Conservation (phyloP, 2,113 vertebrate species). For the Podiceps cristatus region DNA sequence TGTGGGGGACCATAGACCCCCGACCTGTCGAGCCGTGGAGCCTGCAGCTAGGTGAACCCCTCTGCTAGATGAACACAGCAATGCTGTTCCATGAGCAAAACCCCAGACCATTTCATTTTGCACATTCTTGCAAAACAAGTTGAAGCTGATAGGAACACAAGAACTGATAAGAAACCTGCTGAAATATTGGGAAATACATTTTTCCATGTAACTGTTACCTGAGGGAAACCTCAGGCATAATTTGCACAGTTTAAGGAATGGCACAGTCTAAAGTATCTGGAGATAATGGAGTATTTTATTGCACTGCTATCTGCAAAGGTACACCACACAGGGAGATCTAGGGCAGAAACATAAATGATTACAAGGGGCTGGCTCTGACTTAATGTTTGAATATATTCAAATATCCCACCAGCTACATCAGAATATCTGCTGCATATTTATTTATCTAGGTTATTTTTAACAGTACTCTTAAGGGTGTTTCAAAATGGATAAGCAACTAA, state of each 20-base stretch:
- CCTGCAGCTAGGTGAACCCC: not conserved
- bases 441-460: not conserved
- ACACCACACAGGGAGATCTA: not conserved
- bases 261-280: constrained; percentile 23
- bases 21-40: not conserved
- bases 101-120: not conserved
- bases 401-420: not conserved
- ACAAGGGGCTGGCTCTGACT: not conserved
- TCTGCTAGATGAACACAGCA: not conserved
- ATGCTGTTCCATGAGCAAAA: not conserved
- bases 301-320: constrained; percentile 46
- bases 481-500: not conserved
- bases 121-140: constrained; percentile 33
- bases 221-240: not conserved
- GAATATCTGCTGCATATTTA: not conserved
- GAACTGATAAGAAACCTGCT: not conserved
- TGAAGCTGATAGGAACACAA: not conserved
- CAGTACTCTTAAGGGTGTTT: not conserved
- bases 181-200: constrained; percentile 55
- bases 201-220: not conserved
- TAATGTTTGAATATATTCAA: not conserved
- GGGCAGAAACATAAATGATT: constrained; percentile 16
- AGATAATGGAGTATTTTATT: constrained; percentile 59
- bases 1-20: not conserved
- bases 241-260: constrained; percentile 12